Evolutionary conservation across 2,113 vertebrate species (phyloP).

Genomic region (Ictalurus punctatus): DNA sequence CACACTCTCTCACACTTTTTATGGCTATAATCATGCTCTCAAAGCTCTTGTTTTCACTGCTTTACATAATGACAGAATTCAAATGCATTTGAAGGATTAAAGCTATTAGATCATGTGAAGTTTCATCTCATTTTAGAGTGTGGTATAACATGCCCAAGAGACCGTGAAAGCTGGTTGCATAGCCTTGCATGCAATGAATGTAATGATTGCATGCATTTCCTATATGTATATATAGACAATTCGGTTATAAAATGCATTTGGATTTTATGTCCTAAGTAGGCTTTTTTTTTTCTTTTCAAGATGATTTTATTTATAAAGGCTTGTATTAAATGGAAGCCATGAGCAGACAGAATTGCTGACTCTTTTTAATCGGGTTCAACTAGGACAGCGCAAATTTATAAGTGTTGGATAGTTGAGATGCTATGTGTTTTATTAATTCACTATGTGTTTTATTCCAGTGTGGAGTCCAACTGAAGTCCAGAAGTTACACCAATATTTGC

Average conservation of each 20-base stretch:
- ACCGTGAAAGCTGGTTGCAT: conserved; percentile 23
- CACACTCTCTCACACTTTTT: conserved; percentile 58
- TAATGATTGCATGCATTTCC: conserved; percentile 32
- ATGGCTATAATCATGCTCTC: conserved; percentile 66
- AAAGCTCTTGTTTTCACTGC: conserved; percentile 60
- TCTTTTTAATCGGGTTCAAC: neutral
- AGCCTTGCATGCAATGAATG: conserved; percentile 35
- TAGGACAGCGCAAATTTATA: neutral
- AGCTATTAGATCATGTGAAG: conserved; percentile 29
- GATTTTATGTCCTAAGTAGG: neutral
- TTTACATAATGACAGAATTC: conserved; percentile 35
- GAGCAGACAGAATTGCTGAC: neutral
- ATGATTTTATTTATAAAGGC: neutral
- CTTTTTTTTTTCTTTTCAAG: neutral
- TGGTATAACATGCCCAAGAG: conserved; percentile 27
- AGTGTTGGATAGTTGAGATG: neutral
- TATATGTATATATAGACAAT: conserved; percentile 15
- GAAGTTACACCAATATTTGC: neutral
- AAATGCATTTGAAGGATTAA: conserved; percentile 45
- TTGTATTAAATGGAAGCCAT: neutral
- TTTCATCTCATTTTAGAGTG: conserved; percentile 19
- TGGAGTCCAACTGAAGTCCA: neutral
- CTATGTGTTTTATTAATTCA: neutral
- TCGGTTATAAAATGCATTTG: conserved; percentile 35
- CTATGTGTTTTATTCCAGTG: too few species aligned